Evolutionary conservation across 2,113 vertebrate species (phyloP).

Genomic region (Brachionichthys hirsutus): DNA sequence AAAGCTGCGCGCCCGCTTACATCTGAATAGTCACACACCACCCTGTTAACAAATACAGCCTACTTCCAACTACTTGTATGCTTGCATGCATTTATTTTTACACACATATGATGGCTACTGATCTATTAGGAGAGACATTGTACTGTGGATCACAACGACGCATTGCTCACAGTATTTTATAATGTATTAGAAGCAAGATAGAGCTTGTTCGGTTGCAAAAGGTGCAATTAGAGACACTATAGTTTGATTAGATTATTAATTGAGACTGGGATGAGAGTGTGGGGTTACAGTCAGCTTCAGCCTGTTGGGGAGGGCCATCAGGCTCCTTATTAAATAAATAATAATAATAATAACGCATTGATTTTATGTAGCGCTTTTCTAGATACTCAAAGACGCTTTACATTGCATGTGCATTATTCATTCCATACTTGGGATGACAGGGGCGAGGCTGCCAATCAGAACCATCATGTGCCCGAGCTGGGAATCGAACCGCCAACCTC

Average conservation of each 20-base stretch:
- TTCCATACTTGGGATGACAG: no score
- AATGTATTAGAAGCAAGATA: conserved; percentile 54
- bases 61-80: conserved; percentile 58
- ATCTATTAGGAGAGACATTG: conserved; percentile 39
- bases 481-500: conserved; percentile 68
- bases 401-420: no score
- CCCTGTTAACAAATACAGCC: conserved; percentile 77
- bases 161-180: conserved; percentile 51
- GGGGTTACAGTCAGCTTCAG: conserved; percentile 47
- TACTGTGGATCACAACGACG: conserved; percentile 28
- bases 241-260: background rate
- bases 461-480: no score
- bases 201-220: conserved; percentile 33
- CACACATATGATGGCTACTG: conserved; percentile 48
- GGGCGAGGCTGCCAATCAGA: no score
- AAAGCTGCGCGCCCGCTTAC: conserved; percentile 63
- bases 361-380: no score
- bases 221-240: background rate
- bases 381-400: no score
- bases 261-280: conserved; percentile 4
- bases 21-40: conserved; percentile 62
- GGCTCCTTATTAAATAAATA: conserved; percentile 62
- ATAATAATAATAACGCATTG: conserved; percentile 83
- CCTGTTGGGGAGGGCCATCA: conserved; percentile 36
- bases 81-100: conserved; percentile 69